These are phyloP conservation scores for Octodon degus DNA, from an alignment of 2,113 vertebrate species.

Conservation along the genomic window DNA sequence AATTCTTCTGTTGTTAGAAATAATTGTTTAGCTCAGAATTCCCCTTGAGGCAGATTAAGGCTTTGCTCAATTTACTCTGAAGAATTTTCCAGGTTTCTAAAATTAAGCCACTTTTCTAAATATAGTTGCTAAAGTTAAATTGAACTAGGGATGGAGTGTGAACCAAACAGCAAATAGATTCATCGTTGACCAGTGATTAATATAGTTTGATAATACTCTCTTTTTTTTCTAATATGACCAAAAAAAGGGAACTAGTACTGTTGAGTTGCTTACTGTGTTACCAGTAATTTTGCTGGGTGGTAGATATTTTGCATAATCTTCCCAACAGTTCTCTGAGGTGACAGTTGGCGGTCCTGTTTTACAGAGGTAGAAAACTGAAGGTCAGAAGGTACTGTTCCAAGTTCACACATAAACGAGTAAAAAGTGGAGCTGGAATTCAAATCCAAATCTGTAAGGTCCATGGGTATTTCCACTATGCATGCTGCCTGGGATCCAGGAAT, in stretches of 20 bases:
- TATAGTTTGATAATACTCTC: slow-evolving; percentile 10
- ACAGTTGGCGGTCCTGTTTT: slow-evolving; percentile 25
- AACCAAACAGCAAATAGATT: slow-evolving; percentile 33
- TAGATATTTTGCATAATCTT: background rate
- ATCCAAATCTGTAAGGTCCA: background rate
- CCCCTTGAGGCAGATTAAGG: slow-evolving; percentile 80
- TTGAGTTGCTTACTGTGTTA: slow-evolving; percentile 11
- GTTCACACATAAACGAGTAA: background rate
- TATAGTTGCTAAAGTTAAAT: slow-evolving; percentile 73
- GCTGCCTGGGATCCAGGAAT: background rate
- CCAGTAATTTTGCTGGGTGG: background rate
- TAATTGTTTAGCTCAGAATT: slow-evolving; percentile 81
- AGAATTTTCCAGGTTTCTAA: slow-evolving; percentile 83
- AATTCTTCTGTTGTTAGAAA: slow-evolving; percentile 78
- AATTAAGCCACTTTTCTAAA: slow-evolving; percentile 82
- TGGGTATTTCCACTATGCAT: background rate
- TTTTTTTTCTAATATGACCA: background rate
- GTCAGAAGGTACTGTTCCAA: background rate
- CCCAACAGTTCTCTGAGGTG: background rate
- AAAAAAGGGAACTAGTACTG: slow-evolving; percentile 36
- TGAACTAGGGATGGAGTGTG: slow-evolving; percentile 45
- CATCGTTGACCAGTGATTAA: slow-evolving; percentile 20
- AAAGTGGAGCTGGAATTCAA: slow-evolving; percentile 50
- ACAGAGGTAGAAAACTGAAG: slow-evolving; percentile 44
- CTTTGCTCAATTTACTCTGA: slow-evolving; percentile 82